Evolutionary conservation across 2,888 invertebrate species (phyloP).

Genomic region (Caenorhabditis sulstoni): DNA sequence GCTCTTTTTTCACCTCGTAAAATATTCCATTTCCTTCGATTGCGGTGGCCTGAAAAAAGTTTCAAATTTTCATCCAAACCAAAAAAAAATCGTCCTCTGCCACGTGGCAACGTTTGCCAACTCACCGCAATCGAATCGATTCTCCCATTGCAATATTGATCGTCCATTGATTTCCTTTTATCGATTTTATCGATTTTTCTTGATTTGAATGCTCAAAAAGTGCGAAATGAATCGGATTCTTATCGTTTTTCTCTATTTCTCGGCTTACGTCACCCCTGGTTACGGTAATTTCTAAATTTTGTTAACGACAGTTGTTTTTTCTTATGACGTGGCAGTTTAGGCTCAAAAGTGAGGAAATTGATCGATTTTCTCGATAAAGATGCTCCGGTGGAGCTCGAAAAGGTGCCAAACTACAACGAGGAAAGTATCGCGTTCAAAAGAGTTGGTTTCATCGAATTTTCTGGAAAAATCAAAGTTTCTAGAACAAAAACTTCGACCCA

Average conservation of each 20-base stretch:
- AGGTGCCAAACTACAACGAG: constrained; percentile 51
- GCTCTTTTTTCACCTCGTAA: constrained; percentile 42
- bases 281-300: background rate
- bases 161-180: too few species aligned
- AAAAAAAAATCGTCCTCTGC: too few species aligned
- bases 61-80: constrained; percentile 10
- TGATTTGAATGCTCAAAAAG: background rate
- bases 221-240: constrained; percentile 26
- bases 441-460: constrained; percentile 12
- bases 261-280: background rate
- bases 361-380: constrained; percentile 55
- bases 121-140: constrained; percentile 41
- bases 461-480: constrained; percentile 13
- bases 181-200: too few species aligned
- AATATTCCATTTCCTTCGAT: constrained; percentile 43
- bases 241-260: background rate
- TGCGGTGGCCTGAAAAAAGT: constrained; percentile 20
- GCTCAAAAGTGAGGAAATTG: constrained; percentile 44
- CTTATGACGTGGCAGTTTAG: constrained; percentile 21
- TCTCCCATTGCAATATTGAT: constrained; percentile 5
- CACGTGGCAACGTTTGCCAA: background rate
- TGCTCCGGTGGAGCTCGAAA: constrained; percentile 36
- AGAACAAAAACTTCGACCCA: constrained; percentile 62
- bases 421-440: constrained; percentile 40
- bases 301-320: background rate